Base-by-base conservation (phyloP, 2,888 invertebrate genomes). In the Apamea crenata region DNA sequence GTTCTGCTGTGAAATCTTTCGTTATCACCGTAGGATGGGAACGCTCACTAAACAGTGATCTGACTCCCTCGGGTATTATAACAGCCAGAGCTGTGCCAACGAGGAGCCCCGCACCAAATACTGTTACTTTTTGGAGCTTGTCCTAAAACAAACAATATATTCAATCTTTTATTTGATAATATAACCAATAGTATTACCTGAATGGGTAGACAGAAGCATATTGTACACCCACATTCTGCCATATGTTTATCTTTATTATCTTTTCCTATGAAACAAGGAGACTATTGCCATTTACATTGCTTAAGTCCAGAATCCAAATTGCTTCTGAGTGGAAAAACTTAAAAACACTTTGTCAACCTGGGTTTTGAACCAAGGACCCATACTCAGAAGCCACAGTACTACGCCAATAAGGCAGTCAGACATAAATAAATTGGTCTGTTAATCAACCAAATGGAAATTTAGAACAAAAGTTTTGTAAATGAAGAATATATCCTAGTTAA, bases 1-100 rank as follows among this genome's bases (percentile, higher is more conserved):
- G 95, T 69, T 95, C 95, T 0, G 94, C 95, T 0, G 96, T 96
- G 77, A 94, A 95, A 78, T 94, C 96, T 87, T 93, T 96, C 0
- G 93, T 96, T 65, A 94, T 94, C 8, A 93, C 93, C 0, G 93
- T 93, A 0, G 92, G 93, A 7, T 89, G 90, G 0, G 92, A 89
- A 25, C 91, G 91, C 29, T 97, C 97, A 74, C 96, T 96, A 88
- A 97, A 98, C 73, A 99, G 93, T 0, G 99, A 98, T 81, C 99
- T 97, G n/a, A 99, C 99, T 12, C 99, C 99, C 96, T 99, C 99
- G 0, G 99, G 99, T 89, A 99, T 99, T 77, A 99, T 99, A 0
- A 99, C 99, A 10, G 99, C 99, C 56, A 99, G 95, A 0, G 99
- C 99, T 50, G 99, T 99, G 2, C 99, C 99, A 1, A 99, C 99